These are phyloP conservation scores for Pluvialis apricaria DNA, from an alignment of 2,113 vertebrate species.

Conservation along the genomic window DNA sequence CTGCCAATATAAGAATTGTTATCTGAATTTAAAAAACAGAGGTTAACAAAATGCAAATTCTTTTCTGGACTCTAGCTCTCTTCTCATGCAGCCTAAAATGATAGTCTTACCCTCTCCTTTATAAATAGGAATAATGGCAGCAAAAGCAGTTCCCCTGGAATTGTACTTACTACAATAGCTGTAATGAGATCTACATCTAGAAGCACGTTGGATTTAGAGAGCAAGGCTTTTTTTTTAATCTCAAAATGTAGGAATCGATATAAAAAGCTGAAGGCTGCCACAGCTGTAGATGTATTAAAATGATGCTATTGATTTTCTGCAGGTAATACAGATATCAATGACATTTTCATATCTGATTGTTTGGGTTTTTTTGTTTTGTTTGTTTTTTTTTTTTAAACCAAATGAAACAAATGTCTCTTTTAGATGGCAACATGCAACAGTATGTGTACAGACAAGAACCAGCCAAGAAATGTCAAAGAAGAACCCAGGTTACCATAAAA, in stretches of 20 bases:
- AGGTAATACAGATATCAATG: fast-evolving
- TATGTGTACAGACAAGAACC: constrained; percentile 85
- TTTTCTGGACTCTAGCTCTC: not conserved
- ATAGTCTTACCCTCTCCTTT: not conserved
- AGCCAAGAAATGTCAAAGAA: constrained; percentile 72
- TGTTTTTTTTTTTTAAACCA: not conserved
- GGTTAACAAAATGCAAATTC: not conserved
- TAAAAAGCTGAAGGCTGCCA: not conserved
- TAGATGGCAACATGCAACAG: constrained; percentile 88
- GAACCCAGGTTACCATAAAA: constrained; percentile 36
- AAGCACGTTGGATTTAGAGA: not conserved
- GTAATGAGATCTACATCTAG: not conserved
- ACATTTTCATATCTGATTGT: not conserved
- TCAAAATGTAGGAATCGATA: not conserved
- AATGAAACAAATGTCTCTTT: not conserved
- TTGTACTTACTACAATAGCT: not conserved
- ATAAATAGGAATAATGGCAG: not conserved
- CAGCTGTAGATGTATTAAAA: not conserved
- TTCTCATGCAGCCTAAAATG: not conserved
- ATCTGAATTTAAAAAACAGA: not conserved
- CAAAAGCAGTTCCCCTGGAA: not conserved
- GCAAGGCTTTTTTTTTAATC: not conserved
- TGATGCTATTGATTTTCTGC: not conserved
- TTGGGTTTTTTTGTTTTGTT: not conserved
- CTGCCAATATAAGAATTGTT: not conserved